Conservation (phyloP, 1,140 invertebrate genomes). For the Spodoptera litura region DNA sequence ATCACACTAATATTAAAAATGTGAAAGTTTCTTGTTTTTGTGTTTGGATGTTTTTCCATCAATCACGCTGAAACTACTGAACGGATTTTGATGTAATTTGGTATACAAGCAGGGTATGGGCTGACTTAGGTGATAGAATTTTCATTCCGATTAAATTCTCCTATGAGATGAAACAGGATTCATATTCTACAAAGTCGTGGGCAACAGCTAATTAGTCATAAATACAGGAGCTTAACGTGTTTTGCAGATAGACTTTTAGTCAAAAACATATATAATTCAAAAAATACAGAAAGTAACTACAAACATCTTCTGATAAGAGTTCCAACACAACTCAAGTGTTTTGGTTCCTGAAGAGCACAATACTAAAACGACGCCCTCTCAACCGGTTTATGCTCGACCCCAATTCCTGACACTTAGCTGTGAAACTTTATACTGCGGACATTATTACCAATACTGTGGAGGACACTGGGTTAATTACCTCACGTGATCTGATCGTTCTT, state of each 20-base stretch:
- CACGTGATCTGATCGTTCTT: not conserved
- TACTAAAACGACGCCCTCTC: slow-evolving; percentile 21
- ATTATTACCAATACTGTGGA: slow-evolving; percentile 13
- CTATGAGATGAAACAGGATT: too few relatives aligned
- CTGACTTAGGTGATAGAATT: too few relatives aligned
- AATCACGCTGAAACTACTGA: too few relatives aligned
- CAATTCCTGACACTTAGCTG: slow-evolving; percentile 21
- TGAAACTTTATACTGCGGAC: slow-evolving; percentile 20
- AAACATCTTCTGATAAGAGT: slow-evolving; percentile 4
- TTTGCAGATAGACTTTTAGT: not conserved
- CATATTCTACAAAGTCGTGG: too few relatives aligned
- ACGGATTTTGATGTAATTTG: too few relatives aligned
- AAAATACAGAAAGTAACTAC: not conserved
- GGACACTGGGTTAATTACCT: not conserved
- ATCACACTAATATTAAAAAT: too few relatives aligned
- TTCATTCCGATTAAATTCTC: too few relatives aligned
- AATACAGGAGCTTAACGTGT: too few relatives aligned
- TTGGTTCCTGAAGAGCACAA: slow-evolving; percentile 18
- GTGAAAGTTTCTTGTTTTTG: too few relatives aligned
- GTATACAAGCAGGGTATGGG: too few relatives aligned
- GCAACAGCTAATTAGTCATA: too few relatives aligned
- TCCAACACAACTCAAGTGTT: slow-evolving; percentile 1
- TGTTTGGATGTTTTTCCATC: too few relatives aligned
- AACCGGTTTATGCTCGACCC: slow-evolving; percentile 23
- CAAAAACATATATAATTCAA: not conserved